Percentiles rank a stretch among this genome's conserved stretches.
Conservation (phyloP, 2,113 vertebrate species). For the Tringa solitaria region DNA sequence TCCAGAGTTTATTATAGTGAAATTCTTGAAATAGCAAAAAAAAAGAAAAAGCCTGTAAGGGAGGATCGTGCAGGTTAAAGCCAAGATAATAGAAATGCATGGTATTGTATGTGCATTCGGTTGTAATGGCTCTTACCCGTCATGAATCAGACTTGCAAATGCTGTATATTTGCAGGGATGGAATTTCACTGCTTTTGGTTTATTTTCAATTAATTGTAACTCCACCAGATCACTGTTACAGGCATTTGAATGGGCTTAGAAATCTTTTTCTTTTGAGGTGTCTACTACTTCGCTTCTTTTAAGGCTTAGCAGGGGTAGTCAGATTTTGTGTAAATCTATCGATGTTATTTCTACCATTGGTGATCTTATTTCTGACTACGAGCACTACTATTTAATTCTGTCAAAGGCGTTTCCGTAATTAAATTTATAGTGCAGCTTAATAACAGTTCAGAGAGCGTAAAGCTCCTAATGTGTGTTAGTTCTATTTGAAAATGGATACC, state of each 20-base stretch:
- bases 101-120: not conserved
- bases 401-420: not conserved
- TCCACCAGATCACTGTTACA: not conserved
- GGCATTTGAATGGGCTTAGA: not conserved
- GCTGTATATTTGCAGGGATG: not conserved
- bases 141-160: not conserved
- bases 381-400: not conserved
- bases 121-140: not conserved
- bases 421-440: conserved; percentile 3
- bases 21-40: conserved; percentile 55
- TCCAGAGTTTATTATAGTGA: conserved; percentile 48
- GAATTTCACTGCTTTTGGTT: not conserved
- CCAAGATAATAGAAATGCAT: not conserved
- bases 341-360: not conserved
- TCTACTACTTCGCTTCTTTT: not conserved
- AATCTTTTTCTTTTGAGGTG: not conserved
- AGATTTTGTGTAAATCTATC: not conserved
- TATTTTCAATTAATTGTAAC: not conserved
- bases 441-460: conserved; percentile 17
- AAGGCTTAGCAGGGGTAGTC: not conserved
- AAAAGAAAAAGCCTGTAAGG: not conserved
- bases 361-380: conserved; percentile 20
- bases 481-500: conserved; percentile 44
- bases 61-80: not conserved
- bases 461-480: not conserved